phyloP scores from a whole-genome alignment of 2,113 vertebrate species.

The Leiothrix lutea region DNA sequence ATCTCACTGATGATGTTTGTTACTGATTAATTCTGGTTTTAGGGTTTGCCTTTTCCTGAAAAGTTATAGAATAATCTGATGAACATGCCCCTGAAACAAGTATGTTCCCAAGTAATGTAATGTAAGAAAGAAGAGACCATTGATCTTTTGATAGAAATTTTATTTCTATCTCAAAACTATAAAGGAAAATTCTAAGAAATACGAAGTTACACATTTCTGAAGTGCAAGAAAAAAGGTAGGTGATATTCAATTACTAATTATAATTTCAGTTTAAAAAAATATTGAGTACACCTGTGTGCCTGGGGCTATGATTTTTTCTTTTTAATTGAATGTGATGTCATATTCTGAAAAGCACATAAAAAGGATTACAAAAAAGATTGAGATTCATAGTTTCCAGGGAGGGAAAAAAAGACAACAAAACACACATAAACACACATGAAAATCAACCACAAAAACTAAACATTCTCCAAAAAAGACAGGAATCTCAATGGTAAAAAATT shows the following conservation, averaged over 20 bases:
- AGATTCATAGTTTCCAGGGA: background rate
- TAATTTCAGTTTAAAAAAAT: background rate
- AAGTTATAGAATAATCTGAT: background rate
- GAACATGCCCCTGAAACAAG: background rate
- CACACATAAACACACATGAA: background rate
- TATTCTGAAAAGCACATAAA: background rate
- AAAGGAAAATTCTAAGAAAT: background rate
- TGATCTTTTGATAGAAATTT: background rate
- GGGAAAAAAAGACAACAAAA: background rate
- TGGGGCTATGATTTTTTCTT: background rate
- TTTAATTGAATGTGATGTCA: background rate
- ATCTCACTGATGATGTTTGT: background rate
- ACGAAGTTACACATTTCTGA: background rate
- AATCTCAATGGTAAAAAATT: background rate
- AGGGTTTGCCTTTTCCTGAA: background rate
- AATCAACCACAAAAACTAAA: background rate
- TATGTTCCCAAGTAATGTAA: background rate
- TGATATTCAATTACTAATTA: background rate
- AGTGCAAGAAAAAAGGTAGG: background rate
- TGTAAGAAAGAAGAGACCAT: background rate
- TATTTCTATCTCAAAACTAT: background rate
- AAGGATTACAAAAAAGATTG: background rate
- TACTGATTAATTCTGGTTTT: background rate
- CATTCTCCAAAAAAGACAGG: background rate
- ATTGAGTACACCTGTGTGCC: background rate